A percentile compares a stretch with the other conserved stretches of the same genome.
phyloP scores from a whole-genome alignment of 2,797 vertebrate genomes.

The Eidolon dupreanum region DNA sequence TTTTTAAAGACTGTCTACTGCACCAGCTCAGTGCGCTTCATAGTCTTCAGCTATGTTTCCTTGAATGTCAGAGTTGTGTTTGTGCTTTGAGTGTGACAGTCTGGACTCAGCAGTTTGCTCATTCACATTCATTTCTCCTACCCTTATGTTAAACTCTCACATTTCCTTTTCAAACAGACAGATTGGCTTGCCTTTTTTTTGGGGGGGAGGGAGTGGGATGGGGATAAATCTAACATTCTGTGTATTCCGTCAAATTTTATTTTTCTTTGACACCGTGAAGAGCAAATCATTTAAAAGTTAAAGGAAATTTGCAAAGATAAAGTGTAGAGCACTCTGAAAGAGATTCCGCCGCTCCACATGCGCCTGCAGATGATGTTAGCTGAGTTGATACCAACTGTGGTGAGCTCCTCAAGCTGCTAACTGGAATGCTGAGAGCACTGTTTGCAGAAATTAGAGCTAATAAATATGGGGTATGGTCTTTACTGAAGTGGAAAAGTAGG shows the following conservation, averaged over 20 bases:
- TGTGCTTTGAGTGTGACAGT: not conserved
- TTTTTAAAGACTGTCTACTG: not conserved
- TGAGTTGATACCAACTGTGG: not conserved
- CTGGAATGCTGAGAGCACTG: not conserved
- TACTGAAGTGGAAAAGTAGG: not conserved
- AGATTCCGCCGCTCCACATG: not conserved
- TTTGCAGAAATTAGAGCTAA: not conserved
- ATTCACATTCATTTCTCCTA: not conserved
- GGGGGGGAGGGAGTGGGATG: not conserved
- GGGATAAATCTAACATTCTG: not conserved
- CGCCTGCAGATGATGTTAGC: accelerated
- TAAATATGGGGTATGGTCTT: not conserved
- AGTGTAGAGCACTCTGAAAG: not conserved
- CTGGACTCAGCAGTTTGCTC: not conserved
- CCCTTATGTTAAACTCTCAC: not conserved
- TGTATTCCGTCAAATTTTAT: not conserved
- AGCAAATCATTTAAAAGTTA: not conserved
- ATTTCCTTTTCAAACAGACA: not conserved
- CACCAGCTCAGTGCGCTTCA: not conserved
- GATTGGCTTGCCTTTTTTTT: not conserved
- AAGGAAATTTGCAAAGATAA: not conserved
- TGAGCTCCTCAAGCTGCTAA: not conserved
- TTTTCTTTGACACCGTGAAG: not conserved
- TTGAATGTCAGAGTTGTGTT: not conserved
- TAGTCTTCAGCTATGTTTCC: not conserved